These are phyloP conservation scores for Hypanus sabinus DNA, from an alignment of 2,113 vertebrate genomes.

Conservation along the genomic window DNA sequence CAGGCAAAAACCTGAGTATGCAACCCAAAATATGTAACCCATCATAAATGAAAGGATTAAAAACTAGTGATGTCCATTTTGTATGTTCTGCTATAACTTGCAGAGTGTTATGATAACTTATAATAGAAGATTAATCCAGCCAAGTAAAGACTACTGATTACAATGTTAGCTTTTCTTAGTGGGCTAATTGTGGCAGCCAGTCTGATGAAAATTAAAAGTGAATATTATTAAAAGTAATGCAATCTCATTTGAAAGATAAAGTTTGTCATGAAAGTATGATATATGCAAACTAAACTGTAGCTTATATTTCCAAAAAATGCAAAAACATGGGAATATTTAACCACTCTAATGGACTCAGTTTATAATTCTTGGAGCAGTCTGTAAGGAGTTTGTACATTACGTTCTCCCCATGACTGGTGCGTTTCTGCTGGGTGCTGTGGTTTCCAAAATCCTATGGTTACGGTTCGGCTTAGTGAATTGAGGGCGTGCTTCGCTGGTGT, in stretches of 20 bases:
- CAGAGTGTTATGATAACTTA: not conserved
- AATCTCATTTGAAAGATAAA: conserved; percentile 17
- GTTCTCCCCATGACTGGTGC: too few relatives aligned
- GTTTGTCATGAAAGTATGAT: not conserved
- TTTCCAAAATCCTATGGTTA: too few relatives aligned
- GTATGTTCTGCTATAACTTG: not conserved
- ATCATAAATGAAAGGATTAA: not conserved
- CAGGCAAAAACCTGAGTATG: too few relatives aligned
- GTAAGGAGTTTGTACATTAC: too few relatives aligned
- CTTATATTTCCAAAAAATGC: not conserved
- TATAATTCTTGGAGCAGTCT: too few relatives aligned
- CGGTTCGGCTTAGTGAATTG: too few relatives aligned
- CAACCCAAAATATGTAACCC: not conserved
- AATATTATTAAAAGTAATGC: not conserved
- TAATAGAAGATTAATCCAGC: not conserved
- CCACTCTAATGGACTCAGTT: not conserved
- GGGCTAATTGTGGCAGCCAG: not conserved
- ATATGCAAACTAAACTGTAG: not conserved
- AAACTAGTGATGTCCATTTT: not conserved
- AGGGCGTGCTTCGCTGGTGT: too few relatives aligned
- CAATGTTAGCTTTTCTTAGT: not conserved
- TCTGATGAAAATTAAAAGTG: not conserved
- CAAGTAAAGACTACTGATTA: not conserved
- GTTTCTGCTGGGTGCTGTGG: too few relatives aligned
- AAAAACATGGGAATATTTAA: not conserved